Percentiles rank a stretch among this genome's conserved stretches.
phyloP scores from a whole-genome alignment of 2,797 vertebrate species.

The Cottoperca gobio region DNA sequence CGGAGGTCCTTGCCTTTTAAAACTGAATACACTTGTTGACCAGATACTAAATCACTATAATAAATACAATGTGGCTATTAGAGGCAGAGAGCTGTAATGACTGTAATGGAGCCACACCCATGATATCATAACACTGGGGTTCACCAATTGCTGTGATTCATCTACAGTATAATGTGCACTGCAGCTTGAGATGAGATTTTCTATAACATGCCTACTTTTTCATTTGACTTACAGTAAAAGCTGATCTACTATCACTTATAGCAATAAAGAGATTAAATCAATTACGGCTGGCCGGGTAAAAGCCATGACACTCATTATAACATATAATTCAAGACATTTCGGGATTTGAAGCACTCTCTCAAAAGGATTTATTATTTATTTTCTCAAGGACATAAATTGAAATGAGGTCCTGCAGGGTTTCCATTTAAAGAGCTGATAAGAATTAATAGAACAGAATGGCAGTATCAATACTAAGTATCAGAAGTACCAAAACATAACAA shows the following conservation, averaged over 20 bases:
- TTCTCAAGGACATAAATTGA: slow-evolving; percentile 18
- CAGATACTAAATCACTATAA: slow-evolving; percentile 43
- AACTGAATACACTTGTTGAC: slow-evolving; percentile 39
- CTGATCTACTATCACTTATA: slow-evolving; percentile 50
- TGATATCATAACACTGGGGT: slow-evolving; percentile 39
- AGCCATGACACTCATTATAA: slow-evolving; percentile 39
- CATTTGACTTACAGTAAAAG: slow-evolving; percentile 60
- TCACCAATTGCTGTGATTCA: slow-evolving; percentile 50
- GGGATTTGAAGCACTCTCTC: slow-evolving; percentile 25
- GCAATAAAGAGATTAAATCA: slow-evolving; percentile 53
- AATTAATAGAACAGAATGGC: neutral
- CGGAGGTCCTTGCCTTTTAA: slow-evolving; percentile 43
- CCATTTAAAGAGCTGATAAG: slow-evolving; percentile 1
- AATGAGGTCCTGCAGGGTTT: slow-evolving; percentile 3
- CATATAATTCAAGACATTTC: slow-evolving; percentile 37
- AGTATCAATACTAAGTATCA: neutral
- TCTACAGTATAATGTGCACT: slow-evolving; percentile 46
- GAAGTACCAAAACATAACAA: neutral
- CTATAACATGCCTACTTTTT: slow-evolving; percentile 51
- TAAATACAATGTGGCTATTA: slow-evolving; percentile 48
- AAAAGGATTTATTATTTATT: slow-evolving; percentile 13
- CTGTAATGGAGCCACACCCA: slow-evolving; percentile 60
- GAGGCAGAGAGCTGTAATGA: slow-evolving; percentile 42
- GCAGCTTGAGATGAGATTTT: slow-evolving; percentile 44
- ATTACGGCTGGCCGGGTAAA: slow-evolving; percentile 39